Evolutionary conservation across 2,113 vertebrate species (phyloP), one percentile per base, ranked within the genome.

Genomic region (Capra hircus): DNA sequence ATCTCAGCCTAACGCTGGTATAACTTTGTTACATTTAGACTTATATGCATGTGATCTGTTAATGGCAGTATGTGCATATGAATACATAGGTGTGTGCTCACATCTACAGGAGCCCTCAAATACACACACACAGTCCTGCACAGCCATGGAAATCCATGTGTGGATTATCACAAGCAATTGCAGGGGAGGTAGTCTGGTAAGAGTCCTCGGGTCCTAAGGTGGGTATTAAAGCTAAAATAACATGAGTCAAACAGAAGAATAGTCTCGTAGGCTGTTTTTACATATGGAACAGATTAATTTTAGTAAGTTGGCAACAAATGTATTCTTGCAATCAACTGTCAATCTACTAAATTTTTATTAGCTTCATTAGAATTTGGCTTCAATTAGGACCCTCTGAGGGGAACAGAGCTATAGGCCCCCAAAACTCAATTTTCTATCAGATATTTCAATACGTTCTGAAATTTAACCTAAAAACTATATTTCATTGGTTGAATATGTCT

Each of bases 311-410:
- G 80, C 92, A 93, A 87, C 40, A 78, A 93, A 83, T 45, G n/a
- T 23, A 30, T 78, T 59, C 87, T 88, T 89, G 71, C 80, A 94
- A 91, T 96, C 91, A 94, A 86, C 80, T 96, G 60, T 96, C 80
- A 92, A 87, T 95, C 87, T 92, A 74, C 71, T 84, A 90, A 64
- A 64, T 82, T 94, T 97, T 92, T 95, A 95, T 90, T 84, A 96
- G 59, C 45, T 80, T 97, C 86, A 84, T 95, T 98, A 98, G 80
- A 80, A 85, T 91, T 97, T 90, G 62, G 86, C 88, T 97, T 94
- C 89, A 86, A 36, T 96, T 95, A 92, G 40, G 16, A 89, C 55
- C 45, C 87, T 62, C 85, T 74, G 19, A 71, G 48, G 62, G 40
- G 21, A 91, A n/a, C 43, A 90, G 62, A 97, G 48, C 60, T 55